phyloP scores from a whole-genome alignment of 2,113 vertebrate genomes.

The Paradoxurus hermaphroditus region DNA sequence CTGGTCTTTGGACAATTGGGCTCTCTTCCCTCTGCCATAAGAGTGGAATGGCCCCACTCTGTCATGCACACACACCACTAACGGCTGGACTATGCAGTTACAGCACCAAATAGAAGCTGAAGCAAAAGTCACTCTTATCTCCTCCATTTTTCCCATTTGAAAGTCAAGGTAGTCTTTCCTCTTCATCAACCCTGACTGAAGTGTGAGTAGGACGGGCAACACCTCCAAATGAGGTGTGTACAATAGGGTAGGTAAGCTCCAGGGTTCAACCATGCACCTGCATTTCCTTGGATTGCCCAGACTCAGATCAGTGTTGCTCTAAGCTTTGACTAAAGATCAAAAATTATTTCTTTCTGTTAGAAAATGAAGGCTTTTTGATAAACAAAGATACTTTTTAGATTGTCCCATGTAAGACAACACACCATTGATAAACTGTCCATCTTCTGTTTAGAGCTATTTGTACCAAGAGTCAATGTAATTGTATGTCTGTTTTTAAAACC shows the following conservation, averaged over 20 bases:
- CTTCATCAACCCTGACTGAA: neutral
- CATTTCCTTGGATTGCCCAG: neutral
- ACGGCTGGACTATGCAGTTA: neutral
- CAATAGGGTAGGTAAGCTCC: fast-evolving
- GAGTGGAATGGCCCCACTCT: no score
- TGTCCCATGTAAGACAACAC: neutral
- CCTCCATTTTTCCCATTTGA: neutral
- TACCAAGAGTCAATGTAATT: neutral
- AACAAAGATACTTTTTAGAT: neutral
- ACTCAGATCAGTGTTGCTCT: neutral
- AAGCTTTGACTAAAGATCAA: neutral
- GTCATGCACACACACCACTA: fast-evolving
- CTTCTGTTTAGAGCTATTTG: neutral
- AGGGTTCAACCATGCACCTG: neutral
- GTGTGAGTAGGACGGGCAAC: neutral
- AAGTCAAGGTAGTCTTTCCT: neutral
- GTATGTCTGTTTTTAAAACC: neutral
- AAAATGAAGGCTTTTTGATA: neutral
- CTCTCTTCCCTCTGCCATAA: fast-evolving
- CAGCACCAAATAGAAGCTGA: neutral
- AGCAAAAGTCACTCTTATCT: neutral
- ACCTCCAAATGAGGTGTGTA: fast-evolving
- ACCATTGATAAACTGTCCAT: neutral
- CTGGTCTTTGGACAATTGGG: neutral
- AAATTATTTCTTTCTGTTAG: neutral